phyloP scores from a whole-genome alignment of 2,797 vertebrate genomes.

The Smutsia gigantea region DNA sequence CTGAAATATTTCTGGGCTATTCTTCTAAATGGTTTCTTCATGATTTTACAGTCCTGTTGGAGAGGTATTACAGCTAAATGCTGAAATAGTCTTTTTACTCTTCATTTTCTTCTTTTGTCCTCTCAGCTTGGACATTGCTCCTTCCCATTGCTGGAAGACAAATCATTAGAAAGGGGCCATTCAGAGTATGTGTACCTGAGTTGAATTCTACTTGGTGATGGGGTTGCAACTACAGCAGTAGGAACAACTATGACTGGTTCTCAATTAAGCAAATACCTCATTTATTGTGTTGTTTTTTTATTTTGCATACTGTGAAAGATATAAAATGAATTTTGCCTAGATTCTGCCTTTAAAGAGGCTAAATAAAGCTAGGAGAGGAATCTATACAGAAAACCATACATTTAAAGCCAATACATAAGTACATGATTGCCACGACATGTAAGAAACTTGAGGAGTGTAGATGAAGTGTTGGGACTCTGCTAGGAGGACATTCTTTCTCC shows the following conservation, averaged over 20 bases:
- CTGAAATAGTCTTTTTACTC: slow-evolving; percentile 3
- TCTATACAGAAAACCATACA: not conserved
- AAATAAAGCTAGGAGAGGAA: not conserved
- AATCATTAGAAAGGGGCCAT: not conserved
- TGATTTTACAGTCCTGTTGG: not conserved
- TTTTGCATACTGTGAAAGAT: slow-evolving; percentile 3
- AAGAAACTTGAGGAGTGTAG: not conserved
- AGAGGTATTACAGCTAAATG: not conserved
- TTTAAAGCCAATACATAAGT: not conserved
- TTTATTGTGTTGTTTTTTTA: not conserved
- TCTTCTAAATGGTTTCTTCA: not conserved
- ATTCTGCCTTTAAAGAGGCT: not conserved
- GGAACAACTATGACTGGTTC: not conserved
- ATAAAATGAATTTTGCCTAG: not conserved
- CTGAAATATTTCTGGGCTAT: not conserved
- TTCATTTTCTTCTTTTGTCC: not conserved
- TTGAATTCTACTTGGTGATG: not conserved
- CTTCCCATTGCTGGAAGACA: not conserved
- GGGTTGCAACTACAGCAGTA: not conserved
- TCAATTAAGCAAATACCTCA: not conserved
- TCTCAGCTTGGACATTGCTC: not conserved
- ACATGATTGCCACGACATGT: not conserved
- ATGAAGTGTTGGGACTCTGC: not conserved
- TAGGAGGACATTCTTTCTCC: not conserved
- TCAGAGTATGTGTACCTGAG: not conserved